A percentile compares a stretch with the other conserved stretches of the same genome.
Conservation (phyloP, 1,140 invertebrate genomes). For the Danaus melanippus region DNA sequence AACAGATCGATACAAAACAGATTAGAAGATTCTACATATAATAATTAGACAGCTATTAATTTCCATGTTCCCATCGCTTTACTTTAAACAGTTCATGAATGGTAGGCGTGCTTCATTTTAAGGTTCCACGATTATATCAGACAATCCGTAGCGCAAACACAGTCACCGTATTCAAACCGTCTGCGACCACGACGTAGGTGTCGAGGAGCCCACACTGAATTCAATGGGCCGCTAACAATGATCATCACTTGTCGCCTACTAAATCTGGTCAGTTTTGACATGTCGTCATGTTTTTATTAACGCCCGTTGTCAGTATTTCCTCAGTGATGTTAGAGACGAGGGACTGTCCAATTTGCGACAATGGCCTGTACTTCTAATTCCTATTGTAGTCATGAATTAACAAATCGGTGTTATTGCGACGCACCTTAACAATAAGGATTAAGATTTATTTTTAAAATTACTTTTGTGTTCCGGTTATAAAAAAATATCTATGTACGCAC, state of each 20-base stretch:
- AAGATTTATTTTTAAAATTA: constrained; percentile 63
- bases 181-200: constrained; percentile 49
- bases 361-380: constrained; percentile 60
- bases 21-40: too few relatives aligned
- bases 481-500: constrained; percentile 28
- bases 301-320: constrained; percentile 51
- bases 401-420: constrained; percentile 56
- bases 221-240: constrained; percentile 54
- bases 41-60: constrained; percentile 19
- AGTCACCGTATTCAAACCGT: constrained; percentile 42
- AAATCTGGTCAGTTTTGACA: constrained; percentile 69
- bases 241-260: constrained; percentile 60
- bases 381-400: constrained; percentile 58
- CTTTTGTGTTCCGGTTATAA: constrained; percentile 38
- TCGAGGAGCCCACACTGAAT: constrained; percentile 62
- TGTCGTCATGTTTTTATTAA: constrained; percentile 68
- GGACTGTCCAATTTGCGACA: constrained; percentile 62
- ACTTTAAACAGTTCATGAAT: constrained; percentile 38
- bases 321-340: constrained; percentile 49
- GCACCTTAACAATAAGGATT: constrained; percentile 53
- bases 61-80: constrained; percentile 8
- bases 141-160: constrained; percentile 64
- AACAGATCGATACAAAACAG: background rate
- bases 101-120: constrained; percentile 53
- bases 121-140: constrained; percentile 49